phyloP scores from a whole-genome alignment of 2,888 invertebrate species.

The Euclidia mi region DNA sequence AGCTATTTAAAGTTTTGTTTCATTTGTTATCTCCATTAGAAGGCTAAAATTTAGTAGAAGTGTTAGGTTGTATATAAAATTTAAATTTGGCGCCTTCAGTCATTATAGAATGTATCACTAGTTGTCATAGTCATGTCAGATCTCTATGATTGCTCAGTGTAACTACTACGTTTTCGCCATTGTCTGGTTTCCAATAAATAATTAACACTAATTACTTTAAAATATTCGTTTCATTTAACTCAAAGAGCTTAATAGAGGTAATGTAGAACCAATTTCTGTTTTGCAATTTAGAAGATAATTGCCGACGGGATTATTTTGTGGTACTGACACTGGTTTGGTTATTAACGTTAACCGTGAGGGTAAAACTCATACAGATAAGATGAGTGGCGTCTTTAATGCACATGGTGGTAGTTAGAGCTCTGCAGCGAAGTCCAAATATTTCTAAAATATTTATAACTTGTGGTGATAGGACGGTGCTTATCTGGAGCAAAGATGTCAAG shows the following conservation, averaged over 20 bases:
- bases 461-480: constrained; percentile 91
- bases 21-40: too few relatives aligned
- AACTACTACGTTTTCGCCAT: too few relatives aligned
- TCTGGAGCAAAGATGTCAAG: constrained; percentile 92
- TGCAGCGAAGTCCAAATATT: constrained; percentile 91
- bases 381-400: constrained; percentile 89
- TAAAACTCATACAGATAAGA: constrained; percentile 90
- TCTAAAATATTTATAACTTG: constrained; percentile 92
- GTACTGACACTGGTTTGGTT: constrained; percentile 74
- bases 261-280: constrained; percentile 90
- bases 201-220: too few relatives aligned
- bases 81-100: too few relatives aligned
- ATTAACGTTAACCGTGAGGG: constrained; percentile 92
- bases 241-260: constrained; percentile 79
- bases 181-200: too few relatives aligned
- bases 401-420: constrained; percentile 88
- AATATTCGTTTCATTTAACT: too few relatives aligned
- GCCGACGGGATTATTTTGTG: constrained; percentile 88
- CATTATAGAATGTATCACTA: too few relatives aligned
- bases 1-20: too few relatives aligned
- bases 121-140: too few relatives aligned
- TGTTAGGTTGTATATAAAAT: too few relatives aligned
- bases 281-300: constrained; percentile 92
- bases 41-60: too few relatives aligned
- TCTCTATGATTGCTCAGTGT: too few relatives aligned